A percentile compares a stretch with the other conserved stretches of the same genome.
Conservation (phyloP, 2,888 invertebrate species). For the Pristionchus mayeri region DNA sequence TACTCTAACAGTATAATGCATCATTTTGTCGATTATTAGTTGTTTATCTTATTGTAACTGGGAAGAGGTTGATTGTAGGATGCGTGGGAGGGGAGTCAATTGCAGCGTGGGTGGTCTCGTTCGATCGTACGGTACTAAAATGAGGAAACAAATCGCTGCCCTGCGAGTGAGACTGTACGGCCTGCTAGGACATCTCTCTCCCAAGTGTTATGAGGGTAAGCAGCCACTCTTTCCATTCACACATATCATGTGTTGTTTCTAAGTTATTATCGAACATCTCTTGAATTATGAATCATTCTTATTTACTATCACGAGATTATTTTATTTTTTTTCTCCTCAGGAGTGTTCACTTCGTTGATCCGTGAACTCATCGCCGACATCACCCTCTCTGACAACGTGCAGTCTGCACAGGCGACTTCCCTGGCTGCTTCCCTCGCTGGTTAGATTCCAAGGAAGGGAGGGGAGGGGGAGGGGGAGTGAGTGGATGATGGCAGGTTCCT, state of each 20-base stretch:
- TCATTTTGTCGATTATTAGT: too few relatives aligned
- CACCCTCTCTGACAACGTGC: constrained; percentile 92
- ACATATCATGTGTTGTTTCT: too few relatives aligned
- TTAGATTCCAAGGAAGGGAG: neutral
- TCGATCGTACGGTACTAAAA: constrained; percentile 88
- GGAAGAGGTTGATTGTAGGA: neutral
- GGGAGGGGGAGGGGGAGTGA: neutral
- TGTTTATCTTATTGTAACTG: too few relatives aligned
- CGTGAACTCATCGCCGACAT: constrained; percentile 93
- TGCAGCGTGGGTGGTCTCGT: constrained; percentile 87
- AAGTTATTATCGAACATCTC: too few relatives aligned
- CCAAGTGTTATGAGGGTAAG: constrained; percentile 61
- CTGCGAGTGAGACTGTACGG: constrained; percentile 92
- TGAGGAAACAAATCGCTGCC: constrained; percentile 64
- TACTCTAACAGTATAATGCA: too few relatives aligned
- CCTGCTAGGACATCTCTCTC: constrained; percentile 80
- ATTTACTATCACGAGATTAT: too few relatives aligned
- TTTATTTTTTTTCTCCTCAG: constrained; percentile 77
- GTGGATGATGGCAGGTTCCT: constrained; percentile 53
- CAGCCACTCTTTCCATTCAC: neutral
- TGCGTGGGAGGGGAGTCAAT: neutral
- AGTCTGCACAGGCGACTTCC: constrained; percentile 89
- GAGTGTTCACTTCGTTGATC: constrained; percentile 86
- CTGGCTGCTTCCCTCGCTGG: constrained; percentile 81
- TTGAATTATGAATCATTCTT: constrained; percentile 78